Base-by-base conservation (phyloP, 2,797 vertebrate genomes). In the Salmo trutta region DNA sequence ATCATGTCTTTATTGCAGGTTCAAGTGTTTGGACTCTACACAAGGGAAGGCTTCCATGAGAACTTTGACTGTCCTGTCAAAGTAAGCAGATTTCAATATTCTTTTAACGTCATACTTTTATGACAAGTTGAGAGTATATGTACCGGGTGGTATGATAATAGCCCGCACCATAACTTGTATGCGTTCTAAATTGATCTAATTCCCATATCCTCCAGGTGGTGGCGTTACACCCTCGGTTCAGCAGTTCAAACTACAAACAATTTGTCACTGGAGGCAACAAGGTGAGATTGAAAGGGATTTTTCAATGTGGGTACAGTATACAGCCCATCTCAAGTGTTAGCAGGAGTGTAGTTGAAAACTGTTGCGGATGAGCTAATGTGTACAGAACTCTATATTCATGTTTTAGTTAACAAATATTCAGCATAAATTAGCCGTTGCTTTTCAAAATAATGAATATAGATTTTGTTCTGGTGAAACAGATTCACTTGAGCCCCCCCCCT, bases 201-300 rank as follows among this genome's bases (percentile, higher is more conserved):
- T 83, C 4, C 75, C 2, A 77, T 86, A 36, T 77, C 74, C 75
- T 79, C 19, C 83, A 95, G 94, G 94, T 95, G 80, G 93, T 99
- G 84, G 97, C 97, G 1, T 91, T 99, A 82, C 96, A 99, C 81
- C 98, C 98, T 77, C 95, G 97, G 75, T 99, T 98, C 81, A 94
- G 95, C 91, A 96, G 92, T 91, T 97, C 97, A 15, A 98, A 96
- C 92, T 96, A 94, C 93, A 99, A 98, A 89, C 98, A 99, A 84
- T 99, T 99, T 94, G 97, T 99, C 88, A 99, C 98, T 0, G 98
- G 98, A 75, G 97, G 97, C 53, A 99, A 96, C 92, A 99, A 99
- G 96, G 98, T 99, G 94, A 88, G 89, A 85, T 76, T 78, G 51
- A 86, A 62, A 47, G 10, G 15, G 71, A 53, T 81, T 84, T 36